phyloP scores from a whole-genome alignment of 2,797 vertebrate genomes.

The Phoeniculus purpureus region DNA sequence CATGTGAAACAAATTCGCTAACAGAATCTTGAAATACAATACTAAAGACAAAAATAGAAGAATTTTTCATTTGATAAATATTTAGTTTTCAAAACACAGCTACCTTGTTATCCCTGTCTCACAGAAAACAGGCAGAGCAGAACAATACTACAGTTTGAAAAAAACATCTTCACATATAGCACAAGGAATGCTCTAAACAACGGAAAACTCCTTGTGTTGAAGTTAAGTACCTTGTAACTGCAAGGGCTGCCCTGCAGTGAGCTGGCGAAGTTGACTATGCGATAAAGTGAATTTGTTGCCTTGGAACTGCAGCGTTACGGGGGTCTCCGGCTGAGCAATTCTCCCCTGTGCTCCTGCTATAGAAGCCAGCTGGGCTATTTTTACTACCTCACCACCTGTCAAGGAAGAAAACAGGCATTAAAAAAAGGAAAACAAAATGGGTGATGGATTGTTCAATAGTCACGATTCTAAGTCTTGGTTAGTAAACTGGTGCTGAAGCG shows the following conservation, averaged over 20 bases:
- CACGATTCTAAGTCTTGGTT: slow-evolving; percentile 67
- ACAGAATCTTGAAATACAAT: background rate
- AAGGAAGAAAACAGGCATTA: slow-evolving; percentile 37
- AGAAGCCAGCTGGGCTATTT: slow-evolving; percentile 89
- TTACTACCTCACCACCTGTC: slow-evolving; percentile 90
- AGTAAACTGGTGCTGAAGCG: slow-evolving; percentile 77
- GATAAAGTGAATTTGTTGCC: slow-evolving; percentile 98
- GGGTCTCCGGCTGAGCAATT: slow-evolving; percentile 89
- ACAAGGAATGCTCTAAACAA: background rate
- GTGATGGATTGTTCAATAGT: background rate
- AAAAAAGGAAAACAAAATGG: background rate
- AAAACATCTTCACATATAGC: background rate
- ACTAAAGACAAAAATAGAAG: background rate
- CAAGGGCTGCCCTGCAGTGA: slow-evolving; percentile 95
- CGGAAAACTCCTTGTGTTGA: background rate
- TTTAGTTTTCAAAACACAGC: background rate
- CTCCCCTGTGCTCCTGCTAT: slow-evolving; percentile 86
- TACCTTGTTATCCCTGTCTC: background rate
- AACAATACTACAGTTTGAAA: background rate
- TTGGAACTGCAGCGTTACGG: slow-evolving; percentile 97
- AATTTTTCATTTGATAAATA: background rate
- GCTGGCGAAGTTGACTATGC: slow-evolving; percentile 95
- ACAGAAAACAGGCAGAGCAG: background rate
- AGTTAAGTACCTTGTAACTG: slow-evolving; percentile 91
- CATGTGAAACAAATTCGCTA: background rate